phyloP scores from a whole-genome alignment of 1,140 invertebrate species.

The Pseudomyrmex cubaensis region DNA sequence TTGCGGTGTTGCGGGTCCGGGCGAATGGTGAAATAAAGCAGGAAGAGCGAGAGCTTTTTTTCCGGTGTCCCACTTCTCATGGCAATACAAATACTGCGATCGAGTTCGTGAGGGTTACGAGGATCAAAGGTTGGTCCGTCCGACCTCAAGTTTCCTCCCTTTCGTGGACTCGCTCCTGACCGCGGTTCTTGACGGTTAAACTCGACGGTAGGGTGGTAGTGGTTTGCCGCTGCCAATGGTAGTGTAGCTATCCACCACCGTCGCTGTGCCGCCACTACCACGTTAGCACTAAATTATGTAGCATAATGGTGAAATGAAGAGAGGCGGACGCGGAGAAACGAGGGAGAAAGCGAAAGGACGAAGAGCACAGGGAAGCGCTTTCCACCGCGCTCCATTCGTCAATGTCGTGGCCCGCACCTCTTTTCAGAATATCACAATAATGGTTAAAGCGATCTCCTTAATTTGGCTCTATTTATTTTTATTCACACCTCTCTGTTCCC shows the following conservation, averaged over 20 bases:
- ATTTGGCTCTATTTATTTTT: slow-evolving; percentile 68
- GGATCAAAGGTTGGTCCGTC: slow-evolving; percentile 75
- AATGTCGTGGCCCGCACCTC: slow-evolving; percentile 76
- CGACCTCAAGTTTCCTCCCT: slow-evolving; percentile 59
- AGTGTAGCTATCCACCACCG: slow-evolving; percentile 57
- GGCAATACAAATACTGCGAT: slow-evolving; percentile 71
- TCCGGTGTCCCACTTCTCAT: slow-evolving; percentile 72
- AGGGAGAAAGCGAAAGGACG: slow-evolving; percentile 36
- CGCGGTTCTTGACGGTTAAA: slow-evolving; percentile 71
- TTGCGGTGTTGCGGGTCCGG: slow-evolving; percentile 43
- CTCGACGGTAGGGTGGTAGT: slow-evolving; percentile 64
- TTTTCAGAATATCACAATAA: slow-evolving; percentile 66
- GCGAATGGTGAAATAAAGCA: slow-evolving; percentile 48
- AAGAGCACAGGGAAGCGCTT: slow-evolving; percentile 65
- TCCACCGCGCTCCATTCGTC: slow-evolving; percentile 80
- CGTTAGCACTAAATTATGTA: slow-evolving; percentile 81
- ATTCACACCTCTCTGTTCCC: slow-evolving; percentile 52
- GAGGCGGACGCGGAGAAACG: slow-evolving; percentile 33
- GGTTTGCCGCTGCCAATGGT: slow-evolving; percentile 69
- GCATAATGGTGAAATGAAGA: slow-evolving; percentile 72
- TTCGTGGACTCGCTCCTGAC: slow-evolving; percentile 37
- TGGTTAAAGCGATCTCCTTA: slow-evolving; percentile 64
- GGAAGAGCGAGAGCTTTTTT: slow-evolving; percentile 31
- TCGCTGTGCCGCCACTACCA: slow-evolving; percentile 47
- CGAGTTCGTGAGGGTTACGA: slow-evolving; percentile 49